Evolutionary conservation across 2,113 vertebrate species (phyloP).

Genomic region (Lepus europaeus): DNA sequence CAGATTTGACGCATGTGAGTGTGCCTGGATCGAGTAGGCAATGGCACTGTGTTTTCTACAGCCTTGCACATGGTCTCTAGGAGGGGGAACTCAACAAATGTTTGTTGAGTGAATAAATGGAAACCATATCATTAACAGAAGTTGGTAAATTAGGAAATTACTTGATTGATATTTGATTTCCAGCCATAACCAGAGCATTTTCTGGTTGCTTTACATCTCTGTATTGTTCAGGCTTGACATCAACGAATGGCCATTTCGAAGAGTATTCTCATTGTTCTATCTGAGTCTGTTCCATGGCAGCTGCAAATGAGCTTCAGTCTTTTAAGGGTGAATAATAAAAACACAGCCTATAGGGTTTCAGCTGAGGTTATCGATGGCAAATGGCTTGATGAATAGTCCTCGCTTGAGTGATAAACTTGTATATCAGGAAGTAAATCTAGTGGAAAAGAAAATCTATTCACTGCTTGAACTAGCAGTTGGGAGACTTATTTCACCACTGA

Average conservation of each 20-base stretch:
- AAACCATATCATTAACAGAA: conserved; percentile 45
- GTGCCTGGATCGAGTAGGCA: neutral
- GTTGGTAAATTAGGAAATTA: conserved; percentile 57
- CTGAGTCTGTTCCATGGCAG: conserved; percentile 42
- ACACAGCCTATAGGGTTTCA: conserved; percentile 85
- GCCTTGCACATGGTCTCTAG: neutral
- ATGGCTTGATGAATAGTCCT: conserved; percentile 87
- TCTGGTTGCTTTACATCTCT: neutral
- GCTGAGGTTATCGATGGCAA: conserved; percentile 88
- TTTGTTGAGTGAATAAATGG: conserved; percentile 45
- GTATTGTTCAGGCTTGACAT: neutral
- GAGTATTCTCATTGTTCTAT: conserved; percentile 32
- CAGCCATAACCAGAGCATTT: neutral
- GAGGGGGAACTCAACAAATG: neutral
- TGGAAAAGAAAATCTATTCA: conserved; percentile 90
- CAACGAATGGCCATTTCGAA: neutral
- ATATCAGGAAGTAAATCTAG: conserved; percentile 93
- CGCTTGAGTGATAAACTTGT: conserved; percentile 91
- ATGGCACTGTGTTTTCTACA: neutral
- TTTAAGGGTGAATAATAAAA: conserved; percentile 84
- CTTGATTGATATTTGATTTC: conserved; percentile 64
- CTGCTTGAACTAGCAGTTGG: conserved; percentile 83
- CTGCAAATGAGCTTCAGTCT: conserved; percentile 63
- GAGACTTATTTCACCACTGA: conserved; percentile 70
- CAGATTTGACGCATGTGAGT: neutral